Conservation (phyloP, 2,113 vertebrate species). For the Miniopterus natalensis region DNA sequence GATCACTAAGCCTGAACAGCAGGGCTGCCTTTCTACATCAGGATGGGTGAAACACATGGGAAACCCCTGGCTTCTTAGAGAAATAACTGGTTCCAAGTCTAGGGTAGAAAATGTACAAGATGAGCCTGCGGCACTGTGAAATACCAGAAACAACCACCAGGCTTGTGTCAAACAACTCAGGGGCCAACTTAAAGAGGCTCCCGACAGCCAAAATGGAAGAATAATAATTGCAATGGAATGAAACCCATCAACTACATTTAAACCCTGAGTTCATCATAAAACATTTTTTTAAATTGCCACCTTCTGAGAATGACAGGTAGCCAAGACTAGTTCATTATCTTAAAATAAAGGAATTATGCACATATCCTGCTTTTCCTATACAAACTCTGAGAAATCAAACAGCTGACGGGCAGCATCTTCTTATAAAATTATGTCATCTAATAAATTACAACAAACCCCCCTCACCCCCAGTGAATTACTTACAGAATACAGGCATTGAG, state of each 20-base stretch:
- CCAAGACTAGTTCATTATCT: constrained; percentile 22
- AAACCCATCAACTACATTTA: constrained; percentile 33
- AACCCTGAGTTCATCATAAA: background rate
- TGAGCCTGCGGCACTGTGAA: background rate
- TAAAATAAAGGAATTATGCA: constrained; percentile 45
- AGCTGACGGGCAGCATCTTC: background rate
- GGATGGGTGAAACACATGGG: background rate
- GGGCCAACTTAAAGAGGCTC: background rate
- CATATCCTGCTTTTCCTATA: constrained; percentile 20
- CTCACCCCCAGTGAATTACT: background rate
- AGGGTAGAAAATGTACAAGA: background rate
- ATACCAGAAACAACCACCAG: background rate
- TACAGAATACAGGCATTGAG: background rate
- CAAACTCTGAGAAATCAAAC: constrained; percentile 52
- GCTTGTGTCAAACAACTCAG: background rate
- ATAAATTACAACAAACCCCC: constrained; percentile 37
- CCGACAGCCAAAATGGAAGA: background rate
- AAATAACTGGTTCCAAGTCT: background rate
- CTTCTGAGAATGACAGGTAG: constrained; percentile 37
- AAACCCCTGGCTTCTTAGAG: background rate
- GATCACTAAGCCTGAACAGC: background rate
- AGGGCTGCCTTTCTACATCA: background rate
- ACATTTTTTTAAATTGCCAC: background rate
- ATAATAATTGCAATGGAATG: background rate
- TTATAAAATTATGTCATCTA: constrained; percentile 54